Evolutionary conservation across 2,797 vertebrate genomes (phyloP), one percentile per base, ranked within the genome.

Genomic region (Xiphorhynchus erythropygius): DNA sequence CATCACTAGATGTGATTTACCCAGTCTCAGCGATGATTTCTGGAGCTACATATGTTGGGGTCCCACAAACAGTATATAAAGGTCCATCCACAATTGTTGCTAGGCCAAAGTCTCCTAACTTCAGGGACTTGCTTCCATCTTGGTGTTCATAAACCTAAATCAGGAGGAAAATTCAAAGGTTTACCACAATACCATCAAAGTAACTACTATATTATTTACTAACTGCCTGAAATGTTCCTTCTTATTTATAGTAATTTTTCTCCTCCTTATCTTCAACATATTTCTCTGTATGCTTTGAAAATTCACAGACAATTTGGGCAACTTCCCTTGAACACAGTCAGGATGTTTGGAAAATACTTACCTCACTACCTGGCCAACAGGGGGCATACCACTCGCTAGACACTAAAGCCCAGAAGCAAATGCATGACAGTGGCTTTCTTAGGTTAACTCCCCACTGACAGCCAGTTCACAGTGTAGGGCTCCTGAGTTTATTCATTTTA

Each of bases 21-120:
- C 99, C 99, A 7, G 98, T 98, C 97, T 99, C 99, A 74, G 99
- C 98, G 2, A 99, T 98, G 90, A 99, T 99, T 97, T 99, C 99
- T 75, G 99, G 99, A 93, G 99, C 99, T 91, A 99, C 99, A n/a
- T 99, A 99, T 49, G 99, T 99, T 28, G 99, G 99, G 7, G 99
- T 99, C 55, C 99, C 99, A 95, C 99, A 99, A 64, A 99, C 98
- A 11, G 98, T 99, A 67, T 98, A 99, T n/a, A 99, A 98, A 50
- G 98, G 99, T 41, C 99, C 99, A 18, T 99, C 99, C 28, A 99
- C 99, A 41, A 99, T 96, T 2, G 99, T 99, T 57, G 99, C 99
- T 97, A 99, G 96, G 50, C 99, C 99, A 92, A 99, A 99, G 97
- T 99, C 99, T 7, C 99, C 99, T 30, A 99, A 85, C 93, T 99